A percentile compares a stretch with the other conserved stretches of the same genome.
These are phyloP conservation scores for Vanessa cardui DNA, from an alignment of 2,888 invertebrate species.

Conservation along the genomic window DNA sequence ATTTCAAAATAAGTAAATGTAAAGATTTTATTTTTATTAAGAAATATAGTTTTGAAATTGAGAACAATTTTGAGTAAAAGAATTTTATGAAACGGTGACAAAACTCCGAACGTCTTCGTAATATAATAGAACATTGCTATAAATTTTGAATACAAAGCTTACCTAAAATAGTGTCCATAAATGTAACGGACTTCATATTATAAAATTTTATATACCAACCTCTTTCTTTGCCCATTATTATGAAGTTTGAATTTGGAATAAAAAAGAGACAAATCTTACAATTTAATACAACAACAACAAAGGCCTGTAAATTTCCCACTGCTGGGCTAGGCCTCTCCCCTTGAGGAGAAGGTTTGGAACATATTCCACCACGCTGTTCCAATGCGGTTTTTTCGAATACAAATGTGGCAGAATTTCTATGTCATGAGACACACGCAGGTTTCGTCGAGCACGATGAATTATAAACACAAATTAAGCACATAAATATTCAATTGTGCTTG, in stretches of 20 bases:
- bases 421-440: no score
- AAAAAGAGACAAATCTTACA: slow-evolving; percentile 14
- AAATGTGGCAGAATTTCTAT: no score
- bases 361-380: no score
- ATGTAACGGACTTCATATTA: slow-evolving; percentile 5
- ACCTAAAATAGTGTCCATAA: slow-evolving; percentile 14
- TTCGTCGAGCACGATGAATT: no score
- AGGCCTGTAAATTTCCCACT: no score
- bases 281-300: no score
- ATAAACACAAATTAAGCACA: no score
- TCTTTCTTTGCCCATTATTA: slow-evolving; percentile 6
- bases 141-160: slow-evolving; percentile 13
- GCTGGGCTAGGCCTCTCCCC: no score
- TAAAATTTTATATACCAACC: slow-evolving; percentile 8
- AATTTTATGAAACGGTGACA: neutral
- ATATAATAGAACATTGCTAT: slow-evolving; percentile 14
- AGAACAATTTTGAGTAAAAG: neutral
- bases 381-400: no score
- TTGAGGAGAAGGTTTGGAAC: no score
- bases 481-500: no score
- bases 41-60: neutral
- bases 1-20: no score
- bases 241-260: neutral
- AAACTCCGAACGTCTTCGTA: neutral
- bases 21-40: neutral